Evolutionary conservation across 2,113 vertebrate species (phyloP).

Genomic region (Neoarius graeffei): DNA sequence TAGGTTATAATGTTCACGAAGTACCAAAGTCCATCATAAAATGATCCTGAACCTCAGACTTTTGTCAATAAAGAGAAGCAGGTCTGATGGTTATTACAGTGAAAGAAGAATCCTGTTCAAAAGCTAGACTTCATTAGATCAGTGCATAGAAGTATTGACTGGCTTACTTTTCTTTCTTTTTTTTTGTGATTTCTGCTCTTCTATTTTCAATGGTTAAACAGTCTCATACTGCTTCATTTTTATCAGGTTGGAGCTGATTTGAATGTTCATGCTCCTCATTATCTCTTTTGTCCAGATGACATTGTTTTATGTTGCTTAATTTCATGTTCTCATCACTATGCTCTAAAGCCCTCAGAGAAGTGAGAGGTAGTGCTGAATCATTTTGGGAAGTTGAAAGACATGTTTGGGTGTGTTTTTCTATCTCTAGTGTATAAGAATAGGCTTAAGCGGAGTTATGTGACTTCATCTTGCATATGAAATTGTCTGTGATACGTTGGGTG

Average conservation of each 20-base stretch:
- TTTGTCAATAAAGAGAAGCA: constrained; percentile 21
- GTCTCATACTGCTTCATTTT: neutral
- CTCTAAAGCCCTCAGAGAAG: constrained; percentile 5
- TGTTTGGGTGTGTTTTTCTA: constrained; percentile 2
- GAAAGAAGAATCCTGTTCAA: neutral
- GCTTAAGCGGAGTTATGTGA: neutral
- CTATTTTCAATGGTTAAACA: neutral
- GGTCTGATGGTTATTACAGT: neutral
- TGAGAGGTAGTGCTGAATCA: neutral
- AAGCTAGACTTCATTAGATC: neutral
- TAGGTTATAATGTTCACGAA: neutral
- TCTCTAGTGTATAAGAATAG: neutral
- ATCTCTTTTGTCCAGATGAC: neutral
- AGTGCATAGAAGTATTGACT: neutral
- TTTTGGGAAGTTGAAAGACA: neutral
- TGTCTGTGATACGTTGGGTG: neutral
- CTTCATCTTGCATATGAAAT: neutral
- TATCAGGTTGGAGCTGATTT: constrained; percentile 3
- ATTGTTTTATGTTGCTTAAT: neutral
- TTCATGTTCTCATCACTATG: neutral
- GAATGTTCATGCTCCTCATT: neutral
- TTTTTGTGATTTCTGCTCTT: neutral
- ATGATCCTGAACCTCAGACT: constrained; percentile 25
- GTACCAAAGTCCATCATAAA: neutral
- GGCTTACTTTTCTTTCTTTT: too few species aligned